Base-by-base conservation (phyloP, 2,888 invertebrate species). In the Deilephila elpenor region DNA sequence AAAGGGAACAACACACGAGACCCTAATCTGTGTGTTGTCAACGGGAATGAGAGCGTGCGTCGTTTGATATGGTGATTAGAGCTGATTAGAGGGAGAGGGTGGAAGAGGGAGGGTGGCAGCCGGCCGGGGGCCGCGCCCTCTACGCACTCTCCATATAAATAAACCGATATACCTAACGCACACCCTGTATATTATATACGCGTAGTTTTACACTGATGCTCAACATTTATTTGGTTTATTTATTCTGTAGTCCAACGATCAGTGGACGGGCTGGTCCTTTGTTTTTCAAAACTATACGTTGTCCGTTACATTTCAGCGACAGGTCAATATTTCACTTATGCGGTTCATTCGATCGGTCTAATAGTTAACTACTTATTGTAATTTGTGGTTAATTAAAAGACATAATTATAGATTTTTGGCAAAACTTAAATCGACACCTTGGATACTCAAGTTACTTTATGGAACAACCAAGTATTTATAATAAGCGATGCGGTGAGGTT, bases 1-100 rank as follows among this genome's bases (percentile, higher is more conserved):
- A 81, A 86, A 82, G 75, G 81, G 80, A 79, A 81, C 83, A 84
- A 83, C 84, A 82, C 82, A 80, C 82, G 82, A 82, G 79, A 80
- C 81, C 84, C 84, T 93, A 93, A 93, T 93, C 90, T 91, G 90
- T 87, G 89, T 91, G 93, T 93, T 93, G 93, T 93, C 93, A 91
- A 86, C 90, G 87, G 88, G 89, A 92, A 93, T 92, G 92, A 91
- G 89, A 87, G 91, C 89, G 91, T 91, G 89, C 92, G 93, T 92
- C 93, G 93, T 94, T 94, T 94, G 94, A 94, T 94, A 94, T 94
- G 94, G 93, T 94, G 94, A 94, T 94, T 94, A 94, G 91, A 92
- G 88, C 92, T 94, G 94, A 94, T 94, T 94, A 94, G 93, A 91
- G 92, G 89, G 89, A 83, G 91, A 85, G 87, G 85, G 85, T 76